Evolutionary conservation across 2,888 invertebrate species (phyloP), one percentile per base, ranked within the genome.

Genomic region (Leucoptera coffeella): DNA sequence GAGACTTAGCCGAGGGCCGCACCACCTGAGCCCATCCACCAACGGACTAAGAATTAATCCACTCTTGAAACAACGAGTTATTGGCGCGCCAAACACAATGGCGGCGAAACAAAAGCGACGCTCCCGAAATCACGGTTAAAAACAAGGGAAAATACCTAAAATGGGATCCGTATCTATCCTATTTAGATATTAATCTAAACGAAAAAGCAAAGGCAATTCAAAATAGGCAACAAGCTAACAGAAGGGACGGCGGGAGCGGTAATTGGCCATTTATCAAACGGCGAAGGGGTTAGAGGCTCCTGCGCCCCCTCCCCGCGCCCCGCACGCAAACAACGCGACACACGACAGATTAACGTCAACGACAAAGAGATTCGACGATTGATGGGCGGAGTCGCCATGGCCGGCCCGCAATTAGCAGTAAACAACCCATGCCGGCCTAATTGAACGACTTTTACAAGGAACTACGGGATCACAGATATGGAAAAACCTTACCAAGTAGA

Each of bases 251-350:
- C 52, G 59, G 57, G 46, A 41, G 43, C 57, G 55, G 71, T 72
- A 72, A 72, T 72, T 72, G 72, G 71, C 72, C 72, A 71, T 72
- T 71, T 71, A 72, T 72, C 72, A 72, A 71, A 71, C 61, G 50
- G 62, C 53, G 65, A 65, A 71, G 69, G 72, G 72, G 71, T 69
- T 65, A 65, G 65, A n/a, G 59, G 56, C 44, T 49, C 48, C 50
- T 45, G 50, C 27, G 32, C 45, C 45, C 51, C 47, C 57, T 52
- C 54, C 54, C 51, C 52, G 53, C 55, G 50, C 53, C 40, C 50
- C 30, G 29, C 27, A n/a, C n/a, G n/a, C n/a, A n/a, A n/a, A n/a
- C n/a, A n/a, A n/a, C n/a, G n/a, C n/a, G 21, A 27, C 26, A 27
- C 15, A 50, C 39, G 43, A 45, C 37, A 26, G 36, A 32, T 30